These are phyloP conservation scores for Eclectus roratus DNA, from an alignment of 2,113 vertebrate genomes.

Conservation along the genomic window DNA sequence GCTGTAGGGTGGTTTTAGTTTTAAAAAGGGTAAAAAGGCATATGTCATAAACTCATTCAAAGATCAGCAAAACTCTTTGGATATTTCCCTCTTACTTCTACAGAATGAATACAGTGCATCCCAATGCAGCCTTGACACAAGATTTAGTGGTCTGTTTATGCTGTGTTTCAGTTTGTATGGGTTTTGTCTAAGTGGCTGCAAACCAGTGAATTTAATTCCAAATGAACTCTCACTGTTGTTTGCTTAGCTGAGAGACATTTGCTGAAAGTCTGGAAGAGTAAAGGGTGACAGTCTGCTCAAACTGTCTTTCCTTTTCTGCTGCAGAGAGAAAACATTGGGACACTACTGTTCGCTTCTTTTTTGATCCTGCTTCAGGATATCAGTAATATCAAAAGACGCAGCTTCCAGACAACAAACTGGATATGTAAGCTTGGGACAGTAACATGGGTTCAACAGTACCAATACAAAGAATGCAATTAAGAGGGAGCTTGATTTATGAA, in stretches of 20 bases:
- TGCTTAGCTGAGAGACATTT: not conserved
- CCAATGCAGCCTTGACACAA: not conserved
- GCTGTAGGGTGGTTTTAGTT: not conserved
- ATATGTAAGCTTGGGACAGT: not conserved
- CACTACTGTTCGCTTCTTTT: not conserved
- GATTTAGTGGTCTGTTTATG: not conserved
- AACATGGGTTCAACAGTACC: not conserved
- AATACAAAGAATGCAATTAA: not conserved
- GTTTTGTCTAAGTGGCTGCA: not conserved
- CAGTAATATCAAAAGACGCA: not conserved
- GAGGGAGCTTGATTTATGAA: not conserved
- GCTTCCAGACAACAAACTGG: not conserved
- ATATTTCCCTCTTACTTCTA: not conserved
- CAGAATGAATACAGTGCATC: not conserved
- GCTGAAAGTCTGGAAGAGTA: not conserved
- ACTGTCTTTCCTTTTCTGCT: not conserved
- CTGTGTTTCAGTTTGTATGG: not conserved
- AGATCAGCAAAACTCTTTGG: not conserved
- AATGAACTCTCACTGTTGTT: not conserved
- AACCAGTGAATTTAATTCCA: not conserved
- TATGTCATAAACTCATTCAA: not conserved
- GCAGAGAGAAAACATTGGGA: not conserved
- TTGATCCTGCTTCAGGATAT: not conserved
- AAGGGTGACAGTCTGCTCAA: not conserved
- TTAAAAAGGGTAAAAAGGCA: not conserved